Base-by-base conservation (phyloP, 2,888 invertebrate genomes). In the Sabatieria punctata region DNA sequence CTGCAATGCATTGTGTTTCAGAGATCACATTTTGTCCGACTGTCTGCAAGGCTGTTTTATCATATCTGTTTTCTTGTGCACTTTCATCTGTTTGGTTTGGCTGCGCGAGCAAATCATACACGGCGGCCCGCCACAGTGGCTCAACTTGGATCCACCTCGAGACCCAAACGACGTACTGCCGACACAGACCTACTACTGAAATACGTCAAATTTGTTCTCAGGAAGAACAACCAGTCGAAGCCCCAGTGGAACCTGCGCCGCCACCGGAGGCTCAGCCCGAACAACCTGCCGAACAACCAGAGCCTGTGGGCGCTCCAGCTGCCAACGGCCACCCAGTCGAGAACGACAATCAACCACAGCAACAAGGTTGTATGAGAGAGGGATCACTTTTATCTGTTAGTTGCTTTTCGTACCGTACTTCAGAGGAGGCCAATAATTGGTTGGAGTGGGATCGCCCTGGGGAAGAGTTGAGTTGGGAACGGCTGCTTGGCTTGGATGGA, bases 391-490 rank as follows among this genome's bases (percentile, higher is more conserved):
- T n/a, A n/a, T n/a, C n/a, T n/a, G n/a, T n/a, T n/a, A n/a, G n/a
- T n/a, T n/a, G n/a, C n/a, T n/a, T n/a, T n/a, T n/a, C n/a, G n/a
- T n/a, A n/a, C n/a, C n/a, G n/a, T n/a, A n/a, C n/a, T n/a, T n/a
- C 46, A 4, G 57, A 51, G 26, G 53, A 49, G 43, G 59, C 55
- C 38, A 57, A 57, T 13, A 53, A 48, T 40, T 89, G 89, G 61
- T 93, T 93, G 89, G 93, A 93, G 63, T 95, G 91, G 91, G 93
- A 95, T 64, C 74, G 91, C 52, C 89, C 89, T 0, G 97, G 93
- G 63, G 97, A 97, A 66, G 72, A 72, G 49, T 71, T 97, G 24
- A 97, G 95, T 0, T 97, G 97, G 97, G 95, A 97, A 65, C 59
- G 71, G 37, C 72, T 97, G 4, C 73, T 97, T 1, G 95, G 95